Evolutionary conservation across 2,888 invertebrate species (phyloP).

Genomic region (Actias luna): DNA sequence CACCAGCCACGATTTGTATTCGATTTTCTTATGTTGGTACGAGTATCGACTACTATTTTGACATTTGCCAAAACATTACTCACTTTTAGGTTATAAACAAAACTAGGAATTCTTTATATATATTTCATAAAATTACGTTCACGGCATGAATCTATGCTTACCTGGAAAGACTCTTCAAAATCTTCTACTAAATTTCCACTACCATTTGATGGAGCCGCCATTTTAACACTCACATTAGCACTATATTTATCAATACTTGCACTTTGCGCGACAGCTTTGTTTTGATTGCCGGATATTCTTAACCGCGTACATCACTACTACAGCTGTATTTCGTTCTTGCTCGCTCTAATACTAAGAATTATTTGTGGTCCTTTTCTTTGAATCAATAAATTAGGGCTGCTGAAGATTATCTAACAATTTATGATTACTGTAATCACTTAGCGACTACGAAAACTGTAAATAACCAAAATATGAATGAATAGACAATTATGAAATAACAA

Average conservation of each 20-base stretch:
- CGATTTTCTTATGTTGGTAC: conserved; percentile 61
- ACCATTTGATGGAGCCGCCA: conserved; percentile 91
- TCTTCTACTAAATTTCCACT: conserved; percentile 94
- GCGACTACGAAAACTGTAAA: not conserved
- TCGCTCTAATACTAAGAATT: conserved; percentile 12
- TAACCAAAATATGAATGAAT: not conserved
- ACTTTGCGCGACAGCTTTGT: conserved; percentile 29
- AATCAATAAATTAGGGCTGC: conserved; percentile 35
- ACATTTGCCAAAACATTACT: conserved; percentile 49
- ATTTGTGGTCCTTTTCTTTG: conserved; percentile 23
- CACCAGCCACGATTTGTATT: conserved; percentile 46
- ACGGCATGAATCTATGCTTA: conserved; percentile 50
- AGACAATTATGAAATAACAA: too few species aligned
- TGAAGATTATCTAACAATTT: conserved; percentile 1
- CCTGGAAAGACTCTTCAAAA: conserved; percentile 95
- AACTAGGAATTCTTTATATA: conserved; percentile 23
- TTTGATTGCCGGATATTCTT: conserved; percentile 21
- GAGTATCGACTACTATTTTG: conserved; percentile 40
- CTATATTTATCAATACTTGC: conserved; percentile 18
- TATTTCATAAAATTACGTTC: conserved; percentile 17
- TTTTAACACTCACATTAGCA: conserved; percentile 44
- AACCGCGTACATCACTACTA: conserved; percentile 37
- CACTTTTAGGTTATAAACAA: conserved; percentile 50
- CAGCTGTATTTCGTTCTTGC: conserved; percentile 24
- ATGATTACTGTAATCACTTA: not conserved